Evolutionary conservation across 2,797 vertebrate species (phyloP).

Genomic region (Protosalanx chinensis): DNA sequence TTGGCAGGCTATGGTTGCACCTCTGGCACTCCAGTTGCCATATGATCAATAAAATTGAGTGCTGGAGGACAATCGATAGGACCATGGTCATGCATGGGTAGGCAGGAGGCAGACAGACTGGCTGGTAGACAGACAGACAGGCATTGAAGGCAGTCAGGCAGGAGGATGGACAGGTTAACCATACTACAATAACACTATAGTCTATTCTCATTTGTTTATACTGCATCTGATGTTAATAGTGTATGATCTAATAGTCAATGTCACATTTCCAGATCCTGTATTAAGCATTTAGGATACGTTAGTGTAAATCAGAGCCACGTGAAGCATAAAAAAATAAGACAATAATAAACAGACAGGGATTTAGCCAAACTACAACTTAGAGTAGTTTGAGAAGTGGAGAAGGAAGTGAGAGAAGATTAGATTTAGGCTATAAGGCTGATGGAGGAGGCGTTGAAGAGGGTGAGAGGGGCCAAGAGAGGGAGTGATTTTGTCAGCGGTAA

Average conservation of each 20-base stretch:
- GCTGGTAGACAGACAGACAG: neutral
- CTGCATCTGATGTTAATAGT: no score
- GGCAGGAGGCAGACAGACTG: neutral
- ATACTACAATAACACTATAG: no score
- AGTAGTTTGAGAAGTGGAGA: no score
- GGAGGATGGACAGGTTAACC: no score
- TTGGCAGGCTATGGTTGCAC: slow-evolving; percentile 36
- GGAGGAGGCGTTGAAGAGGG: slow-evolving; percentile 13
- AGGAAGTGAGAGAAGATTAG: slow-evolving; percentile 17
- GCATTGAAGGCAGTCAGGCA: neutral
- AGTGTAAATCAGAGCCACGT: no score
- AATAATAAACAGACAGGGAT: slow-evolving; percentile 5
- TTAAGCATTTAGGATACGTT: no score
- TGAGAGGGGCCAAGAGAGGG: slow-evolving; percentile 20
- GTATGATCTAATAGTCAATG: no score
- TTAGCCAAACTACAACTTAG: no score
- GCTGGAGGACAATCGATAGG: slow-evolving; percentile 44
- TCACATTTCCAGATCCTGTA: no score
- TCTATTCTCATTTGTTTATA: no score
- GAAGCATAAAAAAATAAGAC: no score
- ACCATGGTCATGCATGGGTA: slow-evolving; percentile 31
- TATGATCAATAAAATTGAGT: slow-evolving; percentile 70
- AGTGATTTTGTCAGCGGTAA: slow-evolving; percentile 4
- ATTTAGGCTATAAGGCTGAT: slow-evolving; percentile 53
- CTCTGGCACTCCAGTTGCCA: slow-evolving; percentile 55